Conservation (phyloP, 2,797 vertebrate species). For the Diplodus sargus region DNA sequence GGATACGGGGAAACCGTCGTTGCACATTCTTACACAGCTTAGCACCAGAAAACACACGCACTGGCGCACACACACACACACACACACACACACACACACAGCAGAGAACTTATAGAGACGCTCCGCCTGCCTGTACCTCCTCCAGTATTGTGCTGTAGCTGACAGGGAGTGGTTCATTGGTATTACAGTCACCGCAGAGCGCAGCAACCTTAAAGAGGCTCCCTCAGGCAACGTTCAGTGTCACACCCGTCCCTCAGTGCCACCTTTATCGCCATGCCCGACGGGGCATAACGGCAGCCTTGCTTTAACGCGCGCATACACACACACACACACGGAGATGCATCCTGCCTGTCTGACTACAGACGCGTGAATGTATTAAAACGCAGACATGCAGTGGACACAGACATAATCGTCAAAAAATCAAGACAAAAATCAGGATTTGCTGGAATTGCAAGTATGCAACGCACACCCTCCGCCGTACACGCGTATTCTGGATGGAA, state of each 20-base stretch:
- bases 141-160: slow-evolving; percentile 54
- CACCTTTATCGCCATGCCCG: slow-evolving; percentile 26
- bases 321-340: not conserved
- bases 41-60: slow-evolving; percentile 8
- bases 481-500: slow-evolving; percentile 15
- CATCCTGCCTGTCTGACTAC: not conserved
- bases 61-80: not conserved
- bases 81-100: slow-evolving; percentile 6
- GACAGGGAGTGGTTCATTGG: slow-evolving; percentile 78
- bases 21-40: slow-evolving; percentile 8
- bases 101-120: slow-evolving; percentile 45
- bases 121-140: slow-evolving; percentile 45
- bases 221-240: slow-evolving; percentile 62
- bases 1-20: slow-evolving; percentile 22
- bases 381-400: slow-evolving; percentile 14
- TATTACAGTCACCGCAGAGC: slow-evolving; percentile 67
- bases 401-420: slow-evolving; percentile 1
- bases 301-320: not conserved
- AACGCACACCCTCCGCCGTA: not conserved
- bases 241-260: slow-evolving; percentile 41
- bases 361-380: slow-evolving; percentile 5
- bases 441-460: not conserved
- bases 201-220: slow-evolving; percentile 66
- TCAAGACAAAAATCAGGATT: not conserved
- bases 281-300: not conserved